phyloP scores from a whole-genome alignment of 2,113 vertebrate species.

The Plotosus lineatus region DNA sequence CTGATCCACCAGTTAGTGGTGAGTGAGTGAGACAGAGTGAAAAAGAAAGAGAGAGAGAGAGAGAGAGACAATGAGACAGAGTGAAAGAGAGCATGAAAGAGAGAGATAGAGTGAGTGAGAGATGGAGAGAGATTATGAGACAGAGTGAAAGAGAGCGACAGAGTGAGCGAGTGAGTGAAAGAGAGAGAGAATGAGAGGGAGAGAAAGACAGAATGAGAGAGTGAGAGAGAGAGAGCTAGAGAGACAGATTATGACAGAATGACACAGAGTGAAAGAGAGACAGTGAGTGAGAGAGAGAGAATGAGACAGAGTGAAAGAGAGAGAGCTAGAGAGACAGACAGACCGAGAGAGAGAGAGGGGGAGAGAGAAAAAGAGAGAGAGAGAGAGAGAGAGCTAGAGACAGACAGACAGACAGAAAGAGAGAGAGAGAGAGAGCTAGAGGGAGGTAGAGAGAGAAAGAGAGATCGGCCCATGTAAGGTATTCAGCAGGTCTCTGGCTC shows the following conservation, averaged over 20 bases:
- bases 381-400: slow-evolving; percentile 18
- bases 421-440: not conserved
- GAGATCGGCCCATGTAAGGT: slow-evolving; percentile 61
- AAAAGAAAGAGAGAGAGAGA: slow-evolving; percentile 22
- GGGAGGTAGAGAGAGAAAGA: not conserved
- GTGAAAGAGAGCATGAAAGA: not conserved
- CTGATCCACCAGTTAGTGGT: not conserved
- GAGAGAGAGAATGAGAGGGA: slow-evolving; percentile 12
- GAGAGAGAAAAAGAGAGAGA: slow-evolving; percentile 13
- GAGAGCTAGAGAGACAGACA: slow-evolving; percentile 16
- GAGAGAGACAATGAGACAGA: too few relatives aligned
- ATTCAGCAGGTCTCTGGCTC: slow-evolving; percentile 29
- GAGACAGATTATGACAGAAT: slow-evolving; percentile 8
- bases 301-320: slow-evolving; percentile 1
- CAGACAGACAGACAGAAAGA: not conserved
- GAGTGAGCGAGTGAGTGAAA: not conserved
- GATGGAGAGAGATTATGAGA: not conserved
- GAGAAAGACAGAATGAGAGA: slow-evolving; percentile 8
- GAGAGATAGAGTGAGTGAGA: too few relatives aligned
- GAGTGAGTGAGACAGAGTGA: not conserved
- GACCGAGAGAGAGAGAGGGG: not conserved
- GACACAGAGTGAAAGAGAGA: slow-evolving; percentile 14
- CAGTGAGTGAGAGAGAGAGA: not conserved
- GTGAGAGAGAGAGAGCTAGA: slow-evolving; percentile 15
- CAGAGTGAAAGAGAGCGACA: not conserved